Base-by-base conservation (phyloP, 2,113 vertebrate genomes). In the Corvus cornix region DNA sequence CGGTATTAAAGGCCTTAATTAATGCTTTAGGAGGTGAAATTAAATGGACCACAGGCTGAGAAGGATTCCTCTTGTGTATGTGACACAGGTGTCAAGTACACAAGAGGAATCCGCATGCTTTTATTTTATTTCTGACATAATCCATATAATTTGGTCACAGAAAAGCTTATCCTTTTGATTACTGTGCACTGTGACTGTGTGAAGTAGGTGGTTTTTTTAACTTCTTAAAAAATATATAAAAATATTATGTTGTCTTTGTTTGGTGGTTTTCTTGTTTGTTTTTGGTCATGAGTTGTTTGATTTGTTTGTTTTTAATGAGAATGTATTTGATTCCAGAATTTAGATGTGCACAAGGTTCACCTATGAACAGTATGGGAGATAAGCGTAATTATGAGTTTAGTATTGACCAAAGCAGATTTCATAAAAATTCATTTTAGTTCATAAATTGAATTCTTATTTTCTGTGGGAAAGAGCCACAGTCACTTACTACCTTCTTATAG, bases 1-100 rank as follows among this genome's bases (percentile, higher is more conserved):
- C 6, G 20, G 3, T 21, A 43, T 83, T 78, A 55, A 66, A 72
- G 20, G 15, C 30, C 39, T 44, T 81, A 55, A 22, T 27, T 30
- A 5, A 19, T 85, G 7, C 16, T n/a, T 83, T 70, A 68, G 30
- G 44, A 88, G 27, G 19, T 81, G 27, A 70, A 88, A 49, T 90
- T 70, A 88, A 78, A 44, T 35, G 16, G 17, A 66, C 20, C 28
- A 46, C 19, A 46, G 21, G 14, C 21, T 62, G 44, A n/a, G 35
- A n/a, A 62, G 26, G 35, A 78, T 75, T 53, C 24, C 20, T 79
- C 15, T 48, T 59, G 15, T 31, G 12, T 64, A 27, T 5, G 9
- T 0, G 4, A 28, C 16, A 21, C 0, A 5, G 37, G 19, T 60
- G 43, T 58, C 59, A 6, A 12, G 5, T 55, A 33, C 12, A 33